Evolutionary conservation across 2,888 invertebrate species (phyloP).

Genomic region (Muschampia plurimacula): DNA sequence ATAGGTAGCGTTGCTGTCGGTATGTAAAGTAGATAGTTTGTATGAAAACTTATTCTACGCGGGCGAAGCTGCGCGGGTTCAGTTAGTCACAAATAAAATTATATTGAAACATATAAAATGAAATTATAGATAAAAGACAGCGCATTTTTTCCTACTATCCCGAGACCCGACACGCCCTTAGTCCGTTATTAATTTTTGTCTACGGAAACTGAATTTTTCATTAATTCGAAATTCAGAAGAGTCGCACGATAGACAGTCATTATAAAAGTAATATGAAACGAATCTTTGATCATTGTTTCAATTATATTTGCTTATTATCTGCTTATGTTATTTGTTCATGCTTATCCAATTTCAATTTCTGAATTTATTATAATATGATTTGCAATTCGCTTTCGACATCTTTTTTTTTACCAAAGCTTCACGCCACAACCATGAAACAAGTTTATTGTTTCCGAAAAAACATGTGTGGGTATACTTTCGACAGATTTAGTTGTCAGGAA

Average conservation of each 20-base stretch:
- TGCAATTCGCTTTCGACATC: too few relatives aligned
- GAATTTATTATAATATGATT: background rate
- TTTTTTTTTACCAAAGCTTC: too few relatives aligned
- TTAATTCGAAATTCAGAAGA: conserved; percentile 25
- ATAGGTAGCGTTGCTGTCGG: too few relatives aligned
- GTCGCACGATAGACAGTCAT: conserved; percentile 15
- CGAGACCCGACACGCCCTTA: background rate
- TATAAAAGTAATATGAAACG: conserved; percentile 6
- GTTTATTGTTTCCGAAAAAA: too few relatives aligned
- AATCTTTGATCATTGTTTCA: conserved; percentile 1
- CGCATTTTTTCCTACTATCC: background rate
- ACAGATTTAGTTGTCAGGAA: too few relatives aligned
- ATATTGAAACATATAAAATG: too few relatives aligned
- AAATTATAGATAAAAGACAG: background rate
- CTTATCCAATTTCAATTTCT: background rate
- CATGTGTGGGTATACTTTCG: too few relatives aligned
- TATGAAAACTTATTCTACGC: too few relatives aligned
- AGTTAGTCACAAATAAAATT: too few relatives aligned
- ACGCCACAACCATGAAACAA: too few relatives aligned
- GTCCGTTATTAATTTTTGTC: conserved; percentile 25
- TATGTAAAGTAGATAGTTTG: too few relatives aligned
- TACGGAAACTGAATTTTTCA: conserved; percentile 22
- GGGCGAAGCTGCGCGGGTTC: too few relatives aligned
- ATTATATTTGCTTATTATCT: conserved; percentile 6
- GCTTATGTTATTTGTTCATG: background rate